phyloP scores from a whole-genome alignment of 2,888 invertebrate genomes.

The Mayetiola destructor region DNA sequence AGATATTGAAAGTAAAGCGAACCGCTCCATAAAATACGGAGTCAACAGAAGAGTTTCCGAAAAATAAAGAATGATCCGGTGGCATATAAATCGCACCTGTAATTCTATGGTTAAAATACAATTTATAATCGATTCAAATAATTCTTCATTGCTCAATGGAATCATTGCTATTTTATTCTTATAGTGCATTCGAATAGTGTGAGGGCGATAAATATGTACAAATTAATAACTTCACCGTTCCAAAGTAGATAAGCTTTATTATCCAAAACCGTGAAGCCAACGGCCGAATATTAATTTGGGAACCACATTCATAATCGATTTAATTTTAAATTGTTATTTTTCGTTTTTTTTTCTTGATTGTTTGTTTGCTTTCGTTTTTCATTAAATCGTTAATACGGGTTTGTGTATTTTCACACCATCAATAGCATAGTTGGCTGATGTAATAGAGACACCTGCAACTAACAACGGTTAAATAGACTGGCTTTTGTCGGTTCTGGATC shows the following conservation, averaged over 20 bases:
- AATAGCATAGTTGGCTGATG: background rate
- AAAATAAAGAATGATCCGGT: background rate
- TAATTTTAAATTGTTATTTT: background rate
- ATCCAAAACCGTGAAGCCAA: background rate
- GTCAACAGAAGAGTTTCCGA: background rate
- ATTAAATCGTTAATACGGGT: no score
- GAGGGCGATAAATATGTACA: slow-evolving; percentile 13
- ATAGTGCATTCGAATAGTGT: background rate
- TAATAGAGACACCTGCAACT: background rate
- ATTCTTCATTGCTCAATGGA: background rate
- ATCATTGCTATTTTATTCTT: background rate
- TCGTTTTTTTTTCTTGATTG: background rate
- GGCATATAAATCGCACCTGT: background rate
- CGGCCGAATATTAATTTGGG: background rate
- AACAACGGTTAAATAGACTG: background rate
- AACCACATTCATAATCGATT: slow-evolving; percentile 11
- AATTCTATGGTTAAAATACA: slow-evolving; percentile 10
- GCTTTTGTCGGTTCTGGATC: background rate
- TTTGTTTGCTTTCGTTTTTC: background rate
- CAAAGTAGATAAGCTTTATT: no score
- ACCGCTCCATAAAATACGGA: background rate
- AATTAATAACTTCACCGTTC: slow-evolving; percentile 5
- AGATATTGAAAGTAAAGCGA: background rate
- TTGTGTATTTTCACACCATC: background rate
- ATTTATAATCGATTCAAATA: slow-evolving; percentile 7